Evolutionary conservation across 2,113 vertebrate species (phyloP), one percentile per base, ranked within the genome.

Genomic region (Ictidomys tridecemlineatus): DNA sequence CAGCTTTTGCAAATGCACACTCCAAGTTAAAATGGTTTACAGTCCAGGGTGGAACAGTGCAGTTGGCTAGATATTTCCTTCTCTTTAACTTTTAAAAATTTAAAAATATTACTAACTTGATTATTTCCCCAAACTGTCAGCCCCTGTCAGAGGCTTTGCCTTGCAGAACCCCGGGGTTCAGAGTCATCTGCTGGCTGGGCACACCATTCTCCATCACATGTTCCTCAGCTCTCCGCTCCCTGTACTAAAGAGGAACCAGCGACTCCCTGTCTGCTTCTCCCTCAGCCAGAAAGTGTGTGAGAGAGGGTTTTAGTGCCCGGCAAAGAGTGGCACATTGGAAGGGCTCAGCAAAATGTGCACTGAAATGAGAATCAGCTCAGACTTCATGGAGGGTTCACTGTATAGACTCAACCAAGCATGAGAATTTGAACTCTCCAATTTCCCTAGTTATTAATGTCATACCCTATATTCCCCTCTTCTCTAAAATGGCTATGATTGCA

Each of bases 211-310:
- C 0, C 5, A 14, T 26, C 12, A 34, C 28, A 63, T 58, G 28
- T 10, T 3, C 16, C 16, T 28, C 9, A 24, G 20, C 0, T 12
- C 2, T 6, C 73, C 5, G 11, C 0, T 22, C 3, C 9, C 79
- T 20, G 0, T 5, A 10, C 9, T 20, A 0, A 0, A 16, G 7
- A 34, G 20, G 5, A 8, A 8, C 4, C 7, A 0, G 5, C 0
- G 8, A 10, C 1, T 28, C 34, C 32, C 34, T 17, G 1, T 0
- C 61, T 24, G 28, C 8, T 51, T 85, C 69, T 48, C 28, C 30
- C 30, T n/a, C 4, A 32, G 32, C 26, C 34, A 70, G 65, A 37
- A 45, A 67, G 28, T 30, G n/a, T 8, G 10, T 51, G 9, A 34
- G 48, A 37, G 32, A 58, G 12, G 18, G 63, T 24, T 63, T 30